These are phyloP conservation scores for Sebastes hopkinsi DNA, from an alignment of 2,797 vertebrate genomes.

Conservation along the genomic window DNA sequence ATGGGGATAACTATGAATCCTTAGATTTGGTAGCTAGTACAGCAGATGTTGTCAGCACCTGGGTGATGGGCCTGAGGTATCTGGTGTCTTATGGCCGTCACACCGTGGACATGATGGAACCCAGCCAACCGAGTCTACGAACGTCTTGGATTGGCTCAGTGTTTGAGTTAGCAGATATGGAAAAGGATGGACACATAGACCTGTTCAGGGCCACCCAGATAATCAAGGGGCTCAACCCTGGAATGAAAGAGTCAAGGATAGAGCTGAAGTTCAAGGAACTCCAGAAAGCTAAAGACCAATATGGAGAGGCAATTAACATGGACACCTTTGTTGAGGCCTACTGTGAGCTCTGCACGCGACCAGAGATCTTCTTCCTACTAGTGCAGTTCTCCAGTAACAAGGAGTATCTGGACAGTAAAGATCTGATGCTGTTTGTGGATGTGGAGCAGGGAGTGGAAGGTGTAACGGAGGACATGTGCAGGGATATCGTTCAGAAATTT, in stretches of 20 bases:
- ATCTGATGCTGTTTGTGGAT: slow-evolving; percentile 91
- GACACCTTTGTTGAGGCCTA: slow-evolving; percentile 91
- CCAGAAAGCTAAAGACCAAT: slow-evolving; percentile 88
- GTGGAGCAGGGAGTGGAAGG: slow-evolving; percentile 93
- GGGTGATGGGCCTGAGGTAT: slow-evolving; percentile 95
- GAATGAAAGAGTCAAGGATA: slow-evolving; percentile 91
- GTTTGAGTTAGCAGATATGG: slow-evolving; percentile 88
- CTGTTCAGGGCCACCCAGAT: slow-evolving; percentile 90
- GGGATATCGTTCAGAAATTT: slow-evolving; percentile 88
- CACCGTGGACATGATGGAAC: slow-evolving; percentile 83
- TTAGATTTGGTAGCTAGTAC: slow-evolving; percentile 91
- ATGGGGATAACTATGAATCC: slow-evolving; percentile 94
- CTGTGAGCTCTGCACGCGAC: slow-evolving; percentile 92
- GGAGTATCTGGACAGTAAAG: slow-evolving; percentile 92
- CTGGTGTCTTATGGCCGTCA: slow-evolving; percentile 92
- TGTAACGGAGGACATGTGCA: slow-evolving; percentile 89
- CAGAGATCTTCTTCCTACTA: slow-evolving; percentile 92
- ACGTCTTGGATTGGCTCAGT: slow-evolving; percentile 93
- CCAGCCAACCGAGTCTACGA: slow-evolving; percentile 86
- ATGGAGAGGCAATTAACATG: slow-evolving; percentile 83
- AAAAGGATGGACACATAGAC: slow-evolving; percentile 86
- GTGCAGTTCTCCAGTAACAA: slow-evolving; percentile 97
- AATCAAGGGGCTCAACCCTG: slow-evolving; percentile 91
- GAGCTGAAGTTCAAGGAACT: slow-evolving; percentile 95
- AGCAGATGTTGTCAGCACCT: slow-evolving; percentile 90